Conservation (phyloP, 2,113 vertebrate species). For the Lampris incognitus region DNA sequence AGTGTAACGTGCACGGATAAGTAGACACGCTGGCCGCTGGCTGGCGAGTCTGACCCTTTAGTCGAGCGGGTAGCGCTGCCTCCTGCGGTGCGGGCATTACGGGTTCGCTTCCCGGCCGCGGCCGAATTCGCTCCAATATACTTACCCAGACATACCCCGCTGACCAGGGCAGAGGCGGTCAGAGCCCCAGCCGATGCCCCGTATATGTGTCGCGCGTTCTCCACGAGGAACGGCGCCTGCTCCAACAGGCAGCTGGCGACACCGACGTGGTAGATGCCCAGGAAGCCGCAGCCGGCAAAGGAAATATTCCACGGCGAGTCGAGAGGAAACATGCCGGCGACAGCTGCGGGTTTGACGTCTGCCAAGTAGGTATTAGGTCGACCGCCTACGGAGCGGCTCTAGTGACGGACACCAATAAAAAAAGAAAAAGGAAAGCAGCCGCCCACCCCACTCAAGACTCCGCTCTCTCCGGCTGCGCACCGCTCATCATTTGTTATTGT, state of each 20-base stretch:
- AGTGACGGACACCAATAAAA: not conserved
- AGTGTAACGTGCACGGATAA: too few species aligned
- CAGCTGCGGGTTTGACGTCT: not conserved
- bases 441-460: too few species aligned
- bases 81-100: too few species aligned
- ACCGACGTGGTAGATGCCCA: conserved; percentile 95
- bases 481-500: not conserved
- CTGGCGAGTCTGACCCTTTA: too few species aligned
- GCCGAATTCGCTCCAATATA: not conserved
- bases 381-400: not conserved
- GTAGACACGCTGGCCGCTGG: too few species aligned
- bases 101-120: too few species aligned
- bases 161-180: conserved; percentile 90
- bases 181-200: conserved; percentile 95
- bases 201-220: conserved; percentile 91
- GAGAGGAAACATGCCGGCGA: conserved; percentile 87
- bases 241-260: conserved; percentile 94
- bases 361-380: conserved; percentile 1
- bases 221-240: conserved; percentile 91
- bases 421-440: too few species aligned
- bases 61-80: too few species aligned
- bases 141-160: conserved; percentile 91
- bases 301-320: conserved; percentile 95
- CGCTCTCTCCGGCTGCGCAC: not conserved
- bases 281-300: conserved; percentile 96